Base-by-base conservation (phyloP, 2,888 invertebrate genomes). In the Hydropsyche betteni region DNA sequence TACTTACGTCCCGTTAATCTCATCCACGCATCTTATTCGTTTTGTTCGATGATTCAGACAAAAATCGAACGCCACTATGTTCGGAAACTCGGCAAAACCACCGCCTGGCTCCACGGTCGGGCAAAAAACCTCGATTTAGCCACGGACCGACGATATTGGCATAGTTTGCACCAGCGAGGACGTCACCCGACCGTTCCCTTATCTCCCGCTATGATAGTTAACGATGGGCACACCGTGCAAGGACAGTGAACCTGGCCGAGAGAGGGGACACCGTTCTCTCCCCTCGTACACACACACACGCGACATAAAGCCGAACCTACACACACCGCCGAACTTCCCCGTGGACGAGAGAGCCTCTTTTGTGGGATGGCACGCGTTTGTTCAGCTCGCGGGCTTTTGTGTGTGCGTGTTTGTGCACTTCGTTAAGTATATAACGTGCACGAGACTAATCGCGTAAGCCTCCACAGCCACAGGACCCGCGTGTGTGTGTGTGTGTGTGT, bases 401-500 rank as follows among this genome's bases (percentile, higher is more conserved):
- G 64, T 64, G 36, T n/a, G 33, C 50, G 69, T 51, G 51, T 69
- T 69, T 51, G 69, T 69, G 69, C 69, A 69, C 50, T 69, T 69
- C 24, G 69, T 69, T 69, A 69, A 69, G 33, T 69, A 69, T 64
- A 64, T 64, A 64, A 24, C 64, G 64, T 34, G 64, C 69, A 50
- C 14, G 51, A 69, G 44, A 69, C 51, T 69, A 69, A 69, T 69
- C 69, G 69, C 51, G 50, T 69, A 69, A 69, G 69, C 68, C 38
- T 68, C 44, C 7, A 12, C 44, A 36, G 38, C 14, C 71, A 64
- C 5, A n/a, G 8, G 50, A 51, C 55, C 7, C 6, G 61, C 24
- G 36, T 74, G 16, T 8, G 36, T 53, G 76, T 74, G 58, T 70
- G 71, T 55, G 70, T 36, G 6, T 4, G 36, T 14, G n/a, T 53